These are phyloP conservation scores for Psococerastis gibbosa DNA, from an alignment of 2,888 invertebrate species.

Conservation along the genomic window DNA sequence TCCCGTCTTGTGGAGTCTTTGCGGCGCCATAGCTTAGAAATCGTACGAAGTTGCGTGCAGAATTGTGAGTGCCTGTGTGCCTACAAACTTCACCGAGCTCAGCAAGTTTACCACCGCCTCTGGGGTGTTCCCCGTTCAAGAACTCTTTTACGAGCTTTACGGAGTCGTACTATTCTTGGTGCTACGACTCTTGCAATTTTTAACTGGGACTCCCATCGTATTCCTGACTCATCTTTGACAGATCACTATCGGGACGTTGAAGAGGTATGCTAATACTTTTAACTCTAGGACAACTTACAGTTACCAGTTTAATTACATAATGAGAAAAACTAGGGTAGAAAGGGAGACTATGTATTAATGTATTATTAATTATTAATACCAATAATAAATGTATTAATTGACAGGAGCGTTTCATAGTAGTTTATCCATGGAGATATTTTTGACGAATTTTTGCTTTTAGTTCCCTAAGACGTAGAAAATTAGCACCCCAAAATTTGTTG, in stretches of 20 bases:
- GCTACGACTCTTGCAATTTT: neutral
- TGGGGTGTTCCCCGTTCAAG: slow-evolving; percentile 31
- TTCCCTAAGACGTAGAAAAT: no score
- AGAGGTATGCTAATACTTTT: no score
- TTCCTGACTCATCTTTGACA: neutral
- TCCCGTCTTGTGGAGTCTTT: neutral
- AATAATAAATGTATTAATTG: no score
- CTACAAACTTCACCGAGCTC: slow-evolving; percentile 38
- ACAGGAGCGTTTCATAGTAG: no score
- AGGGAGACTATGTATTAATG: no score
- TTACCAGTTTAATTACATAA: no score
- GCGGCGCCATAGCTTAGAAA: neutral
- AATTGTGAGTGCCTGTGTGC: slow-evolving; percentile 26
- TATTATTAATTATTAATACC: no score
- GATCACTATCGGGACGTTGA: slow-evolving; percentile 37
- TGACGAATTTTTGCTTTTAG: no score
- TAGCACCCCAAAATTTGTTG: no score
- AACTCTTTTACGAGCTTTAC: neutral
- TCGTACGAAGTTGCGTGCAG: neutral
- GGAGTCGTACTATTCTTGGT: slow-evolving; percentile 13
- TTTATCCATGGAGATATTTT: no score
- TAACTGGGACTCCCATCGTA: slow-evolving; percentile 3
- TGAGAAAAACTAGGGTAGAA: no score
- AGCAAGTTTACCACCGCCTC: slow-evolving; percentile 41
- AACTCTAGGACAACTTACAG: no score